Conservation (phyloP, 2,888 invertebrate genomes). For the Drosophila atripex region DNA sequence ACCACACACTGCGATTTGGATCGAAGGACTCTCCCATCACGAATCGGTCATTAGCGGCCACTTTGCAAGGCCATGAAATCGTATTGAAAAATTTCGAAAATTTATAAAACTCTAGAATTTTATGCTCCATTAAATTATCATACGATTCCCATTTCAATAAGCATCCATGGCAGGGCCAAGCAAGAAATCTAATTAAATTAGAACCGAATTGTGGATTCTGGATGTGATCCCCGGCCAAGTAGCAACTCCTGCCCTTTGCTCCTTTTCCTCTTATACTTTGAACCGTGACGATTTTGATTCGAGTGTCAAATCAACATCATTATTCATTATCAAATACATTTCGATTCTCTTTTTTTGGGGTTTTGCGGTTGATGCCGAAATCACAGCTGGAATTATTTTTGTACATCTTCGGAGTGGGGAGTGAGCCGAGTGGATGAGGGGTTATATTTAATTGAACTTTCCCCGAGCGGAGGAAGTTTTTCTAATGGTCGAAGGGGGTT, state of each 20-base stretch:
- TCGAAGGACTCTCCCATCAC: constrained; percentile 51
- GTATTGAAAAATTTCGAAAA: constrained; percentile 20
- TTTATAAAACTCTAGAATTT: constrained; percentile 56
- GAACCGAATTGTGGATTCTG: constrained; percentile 51
- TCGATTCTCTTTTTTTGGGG: constrained; percentile 40
- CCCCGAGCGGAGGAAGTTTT: constrained; percentile 44
- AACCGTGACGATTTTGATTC: constrained; percentile 74
- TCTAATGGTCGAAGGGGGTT: constrained; percentile 55
- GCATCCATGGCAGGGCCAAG: constrained; percentile 28
- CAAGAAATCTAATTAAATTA: constrained; percentile 73
- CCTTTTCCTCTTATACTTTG: constrained; percentile 9
- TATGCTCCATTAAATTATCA: constrained; percentile 75
- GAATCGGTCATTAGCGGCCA: constrained; percentile 67
- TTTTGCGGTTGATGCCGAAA: constrained; percentile 63
- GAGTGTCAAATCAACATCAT: constrained; percentile 79
- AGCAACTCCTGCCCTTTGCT: constrained; percentile 40
- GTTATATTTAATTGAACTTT: constrained; percentile 73
- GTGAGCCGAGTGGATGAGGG: constrained; percentile 17
- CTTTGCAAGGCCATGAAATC: constrained; percentile 61
- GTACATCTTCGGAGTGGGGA: constrained; percentile 12
- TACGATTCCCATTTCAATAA: constrained; percentile 45
- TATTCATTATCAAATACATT: constrained; percentile 79
- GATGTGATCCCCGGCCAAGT: constrained; percentile 60
- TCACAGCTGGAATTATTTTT: constrained; percentile 65
- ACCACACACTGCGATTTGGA: constrained; percentile 58